These are phyloP conservation scores for Diorhabda sublineata DNA, from an alignment of 1,140 invertebrate species.

Conservation along the genomic window DNA sequence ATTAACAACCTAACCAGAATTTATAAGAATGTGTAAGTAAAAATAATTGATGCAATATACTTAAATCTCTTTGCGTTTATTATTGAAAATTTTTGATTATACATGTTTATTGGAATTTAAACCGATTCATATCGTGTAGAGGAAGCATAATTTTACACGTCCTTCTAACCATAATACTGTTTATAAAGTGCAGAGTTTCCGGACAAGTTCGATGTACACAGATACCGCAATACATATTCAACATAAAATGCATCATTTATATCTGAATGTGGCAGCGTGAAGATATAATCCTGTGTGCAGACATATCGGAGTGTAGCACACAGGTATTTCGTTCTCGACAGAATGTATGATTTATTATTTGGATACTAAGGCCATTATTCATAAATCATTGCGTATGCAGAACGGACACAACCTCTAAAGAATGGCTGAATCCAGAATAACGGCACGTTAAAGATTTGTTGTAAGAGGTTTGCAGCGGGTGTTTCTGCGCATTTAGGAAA, in stretches of 20 bases:
- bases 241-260: conserved; percentile 10
- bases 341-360: conserved; percentile 12
- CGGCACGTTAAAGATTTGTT: too few relatives aligned
- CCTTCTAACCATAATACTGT: not conserved
- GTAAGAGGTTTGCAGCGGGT: too few relatives aligned
- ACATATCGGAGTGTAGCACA: not conserved
- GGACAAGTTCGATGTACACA: not conserved
- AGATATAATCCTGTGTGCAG: conserved; percentile 2
- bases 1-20: too few relatives aligned
- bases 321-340: not conserved
- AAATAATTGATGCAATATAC: too few relatives aligned
- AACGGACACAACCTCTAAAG: not conserved
- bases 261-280: conserved; percentile 5
- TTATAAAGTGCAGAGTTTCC: not conserved
- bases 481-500: too few relatives aligned
- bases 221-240: not conserved
- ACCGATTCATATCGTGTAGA: too few relatives aligned
- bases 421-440: not conserved
- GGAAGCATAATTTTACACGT: too few relatives aligned
- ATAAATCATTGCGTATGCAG: conserved; percentile 3
- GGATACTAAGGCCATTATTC: conserved; percentile 6
- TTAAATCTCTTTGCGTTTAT: too few relatives aligned
- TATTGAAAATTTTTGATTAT: too few relatives aligned
- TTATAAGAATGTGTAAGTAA: too few relatives aligned
- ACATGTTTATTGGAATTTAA: too few relatives aligned